These are phyloP conservation scores for Kryptolebias ocellatus DNA, from an alignment of 2,797 vertebrate species.

Conservation along the genomic window DNA sequence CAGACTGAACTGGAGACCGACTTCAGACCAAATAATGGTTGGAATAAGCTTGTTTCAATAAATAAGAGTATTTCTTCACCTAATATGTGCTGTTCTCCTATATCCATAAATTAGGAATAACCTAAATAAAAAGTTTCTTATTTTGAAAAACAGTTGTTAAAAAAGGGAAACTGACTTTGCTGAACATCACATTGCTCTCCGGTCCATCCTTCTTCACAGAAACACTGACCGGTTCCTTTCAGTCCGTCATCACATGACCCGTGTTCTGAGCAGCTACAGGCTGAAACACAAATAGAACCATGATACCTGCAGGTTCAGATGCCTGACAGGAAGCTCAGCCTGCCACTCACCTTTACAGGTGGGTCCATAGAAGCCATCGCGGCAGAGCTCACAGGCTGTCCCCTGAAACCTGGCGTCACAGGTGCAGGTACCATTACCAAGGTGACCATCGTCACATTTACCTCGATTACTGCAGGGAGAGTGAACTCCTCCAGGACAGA, in stretches of 20 bases:
- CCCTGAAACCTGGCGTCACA: conserved; percentile 86
- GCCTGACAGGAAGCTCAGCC: background rate
- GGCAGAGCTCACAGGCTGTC: conserved; percentile 87
- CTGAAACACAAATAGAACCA: conserved; percentile 69
- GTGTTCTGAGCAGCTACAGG: conserved; percentile 86
- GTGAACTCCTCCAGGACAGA: conserved; percentile 87
- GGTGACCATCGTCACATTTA: conserved; percentile 82
- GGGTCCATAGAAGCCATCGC: conserved; percentile 81
- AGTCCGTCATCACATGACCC: conserved; percentile 87
- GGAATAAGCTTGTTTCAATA: too few species aligned
- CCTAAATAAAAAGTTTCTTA: background rate
- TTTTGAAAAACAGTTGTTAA: background rate
- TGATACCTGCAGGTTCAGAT: background rate
- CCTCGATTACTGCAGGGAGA: conserved; percentile 85
- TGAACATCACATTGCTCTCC: conserved; percentile 85
- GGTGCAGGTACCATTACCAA: conserved; percentile 84
- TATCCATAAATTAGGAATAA: too few species aligned
- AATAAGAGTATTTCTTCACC: too few species aligned
- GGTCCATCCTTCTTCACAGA: conserved; percentile 91
- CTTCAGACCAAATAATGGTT: too few species aligned
- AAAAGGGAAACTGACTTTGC: conserved; percentile 75
- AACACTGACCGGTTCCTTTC: conserved; percentile 85
- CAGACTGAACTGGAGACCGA: too few species aligned
- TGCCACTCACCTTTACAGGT: conserved; percentile 83
- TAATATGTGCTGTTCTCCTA: too few species aligned